phyloP scores from a whole-genome alignment of 2,888 invertebrate species.

The Teleogryllus oceanicus region DNA sequence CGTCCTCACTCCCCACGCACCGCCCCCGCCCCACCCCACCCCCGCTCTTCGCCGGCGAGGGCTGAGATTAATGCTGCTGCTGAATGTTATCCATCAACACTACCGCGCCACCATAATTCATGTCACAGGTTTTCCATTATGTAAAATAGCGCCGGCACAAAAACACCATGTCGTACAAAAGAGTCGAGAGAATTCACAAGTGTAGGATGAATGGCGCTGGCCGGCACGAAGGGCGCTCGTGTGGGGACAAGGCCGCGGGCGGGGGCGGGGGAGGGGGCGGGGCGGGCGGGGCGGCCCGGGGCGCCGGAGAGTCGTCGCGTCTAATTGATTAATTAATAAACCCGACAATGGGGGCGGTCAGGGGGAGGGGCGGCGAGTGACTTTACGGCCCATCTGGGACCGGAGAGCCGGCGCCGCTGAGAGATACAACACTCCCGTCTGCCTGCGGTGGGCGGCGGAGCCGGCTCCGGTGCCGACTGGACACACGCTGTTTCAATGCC shows the following conservation, averaged over 20 bases:
- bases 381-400: no score
- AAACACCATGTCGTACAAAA: neutral
- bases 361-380: neutral
- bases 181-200: slow-evolving; percentile 2
- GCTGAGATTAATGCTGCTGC: neutral
- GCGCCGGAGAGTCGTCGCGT: neutral
- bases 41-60: neutral
- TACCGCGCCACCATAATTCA: slow-evolving; percentile 18
- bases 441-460: no score
- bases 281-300: neutral
- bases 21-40: no score
- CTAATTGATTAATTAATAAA: slow-evolving; percentile 10
- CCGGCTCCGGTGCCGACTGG: no score
- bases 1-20: no score
- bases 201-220: neutral
- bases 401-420: no score
- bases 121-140: slow-evolving; percentile 7
- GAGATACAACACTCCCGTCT: no score
- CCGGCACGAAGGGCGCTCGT: neutral
- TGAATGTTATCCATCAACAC: slow-evolving; percentile 18
- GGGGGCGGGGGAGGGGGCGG: neutral
- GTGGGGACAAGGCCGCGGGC: neutral
- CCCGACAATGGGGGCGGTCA: neutral
- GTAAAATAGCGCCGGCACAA: neutral
- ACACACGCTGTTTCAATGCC: no score